A percentile compares a stretch with the other conserved stretches of the same genome.
phyloP scores from a whole-genome alignment of 2,113 vertebrate species.

The Psephotus haematonotus region DNA sequence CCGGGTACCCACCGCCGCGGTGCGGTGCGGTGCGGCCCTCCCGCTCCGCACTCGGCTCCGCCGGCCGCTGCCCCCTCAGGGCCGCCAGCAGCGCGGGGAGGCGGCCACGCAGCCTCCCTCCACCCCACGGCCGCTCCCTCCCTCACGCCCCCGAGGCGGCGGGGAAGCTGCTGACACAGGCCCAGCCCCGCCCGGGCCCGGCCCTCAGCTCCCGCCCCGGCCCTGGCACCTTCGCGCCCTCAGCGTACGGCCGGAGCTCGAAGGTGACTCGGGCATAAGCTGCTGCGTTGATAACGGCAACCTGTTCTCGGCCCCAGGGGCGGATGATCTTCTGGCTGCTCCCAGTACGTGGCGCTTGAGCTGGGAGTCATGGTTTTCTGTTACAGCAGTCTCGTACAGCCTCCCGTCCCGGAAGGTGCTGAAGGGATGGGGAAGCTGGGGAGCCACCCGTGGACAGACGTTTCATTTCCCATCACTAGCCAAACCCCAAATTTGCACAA shows the following conservation, averaged over 20 bases:
- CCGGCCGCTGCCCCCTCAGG: neutral
- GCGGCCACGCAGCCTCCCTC: neutral
- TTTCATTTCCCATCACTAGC: neutral
- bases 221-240: neutral
- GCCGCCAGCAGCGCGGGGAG: neutral
- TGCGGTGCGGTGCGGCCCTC: neutral
- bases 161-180: slow-evolving; percentile 36
- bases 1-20: neutral
- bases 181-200: neutral
- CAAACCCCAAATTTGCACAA: neutral
- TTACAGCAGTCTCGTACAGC: rapidly evolving
- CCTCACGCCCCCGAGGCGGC: neutral
- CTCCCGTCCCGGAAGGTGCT: neutral
- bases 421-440: neutral
- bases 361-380: neutral
- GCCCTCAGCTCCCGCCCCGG: neutral
- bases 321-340: neutral
- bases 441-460: rapidly evolving
- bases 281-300: neutral
- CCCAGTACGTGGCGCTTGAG: neutral
- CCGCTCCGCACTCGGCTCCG: neutral
- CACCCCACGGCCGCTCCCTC: neutral
- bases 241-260: neutral
- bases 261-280: rapidly evolving
- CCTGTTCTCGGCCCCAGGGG: neutral